These are phyloP conservation scores for Halictus ligatus DNA, from an alignment of 2,888 invertebrate species.

Conservation along the genomic window DNA sequence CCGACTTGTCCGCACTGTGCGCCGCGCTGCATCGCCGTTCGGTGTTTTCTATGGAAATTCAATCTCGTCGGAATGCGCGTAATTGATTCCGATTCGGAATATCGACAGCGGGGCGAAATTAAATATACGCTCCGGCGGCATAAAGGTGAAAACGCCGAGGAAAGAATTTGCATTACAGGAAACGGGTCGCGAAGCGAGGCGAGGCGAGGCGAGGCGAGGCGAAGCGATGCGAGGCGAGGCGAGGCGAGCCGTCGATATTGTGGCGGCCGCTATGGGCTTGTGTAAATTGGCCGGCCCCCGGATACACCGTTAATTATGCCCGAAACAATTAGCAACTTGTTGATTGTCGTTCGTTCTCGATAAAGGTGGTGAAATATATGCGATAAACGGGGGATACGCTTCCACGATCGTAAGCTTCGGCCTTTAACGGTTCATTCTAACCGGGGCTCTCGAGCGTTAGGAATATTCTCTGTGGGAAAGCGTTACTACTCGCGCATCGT, in stretches of 20 bases:
- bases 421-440: background rate
- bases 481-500: conserved; percentile 16
- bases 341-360: conserved; percentile 66
- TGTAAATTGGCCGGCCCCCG: conserved; percentile 29
- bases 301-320: conserved; percentile 57
- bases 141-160: background rate
- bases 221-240: conserved; percentile 1
- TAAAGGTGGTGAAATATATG: conserved; percentile 42
- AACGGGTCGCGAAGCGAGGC: background rate
- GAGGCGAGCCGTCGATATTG: background rate
- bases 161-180: conserved; percentile 14
- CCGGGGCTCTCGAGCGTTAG: background rate
- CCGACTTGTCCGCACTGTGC: too few species aligned
- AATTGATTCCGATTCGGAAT: conserved; percentile 27
- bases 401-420: conserved; percentile 26
- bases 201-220: background rate
- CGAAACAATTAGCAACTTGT: conserved; percentile 70
- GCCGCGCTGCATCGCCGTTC: background rate
- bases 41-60: conserved; percentile 17
- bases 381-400: conserved; percentile 7
- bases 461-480: conserved; percentile 14
- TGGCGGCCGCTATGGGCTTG: background rate
- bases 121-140: conserved; percentile 30
- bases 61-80: conserved; percentile 25
- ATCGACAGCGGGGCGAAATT: conserved; percentile 22